These are phyloP conservation scores for Drosophila quadrilineata DNA, from an alignment of 1,140 invertebrate genomes.

Conservation along the genomic window DNA sequence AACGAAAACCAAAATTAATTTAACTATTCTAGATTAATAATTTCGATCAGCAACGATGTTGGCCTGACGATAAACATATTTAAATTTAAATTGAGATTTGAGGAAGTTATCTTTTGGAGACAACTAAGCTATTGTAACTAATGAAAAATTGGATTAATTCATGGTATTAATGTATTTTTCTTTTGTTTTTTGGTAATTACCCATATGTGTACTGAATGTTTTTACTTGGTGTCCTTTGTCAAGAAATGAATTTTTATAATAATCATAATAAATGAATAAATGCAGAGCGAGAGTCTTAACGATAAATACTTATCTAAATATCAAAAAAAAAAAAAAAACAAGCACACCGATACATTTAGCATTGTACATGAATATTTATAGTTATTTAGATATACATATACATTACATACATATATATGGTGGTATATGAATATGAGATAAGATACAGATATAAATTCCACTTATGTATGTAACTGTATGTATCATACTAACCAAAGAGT, in stretches of 20 bases:
- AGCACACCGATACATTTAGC: constrained; percentile 76
- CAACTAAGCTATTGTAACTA: no score
- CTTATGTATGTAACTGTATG: constrained; percentile 17
- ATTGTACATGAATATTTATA: constrained; percentile 29
- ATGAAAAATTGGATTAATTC: constrained; percentile 5
- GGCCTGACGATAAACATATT: constrained; percentile 12
- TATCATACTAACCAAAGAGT: constrained; percentile 31
- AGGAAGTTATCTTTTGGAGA: no score
- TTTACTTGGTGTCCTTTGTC: constrained; percentile 71
- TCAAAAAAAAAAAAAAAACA: constrained; percentile 46
- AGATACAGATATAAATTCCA: neutral
- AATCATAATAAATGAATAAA: neutral
- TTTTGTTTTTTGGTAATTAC: constrained; percentile 43
- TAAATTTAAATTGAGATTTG: neutral
- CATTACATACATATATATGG: constrained; percentile 19
- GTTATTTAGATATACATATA: constrained; percentile 48
- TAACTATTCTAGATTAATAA: no score
- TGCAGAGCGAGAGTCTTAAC: constrained; percentile 22
- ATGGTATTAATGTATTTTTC: constrained; percentile 15
- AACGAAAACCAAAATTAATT: constrained; percentile 1
- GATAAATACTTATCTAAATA: neutral
- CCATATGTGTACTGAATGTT: constrained; percentile 70
- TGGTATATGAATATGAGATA: neutral
- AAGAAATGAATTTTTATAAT: neutral
- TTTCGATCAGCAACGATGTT: constrained; percentile 60